Conservation (phyloP, 2,113 vertebrate species). For the Cephalopterus ornatus region DNA sequence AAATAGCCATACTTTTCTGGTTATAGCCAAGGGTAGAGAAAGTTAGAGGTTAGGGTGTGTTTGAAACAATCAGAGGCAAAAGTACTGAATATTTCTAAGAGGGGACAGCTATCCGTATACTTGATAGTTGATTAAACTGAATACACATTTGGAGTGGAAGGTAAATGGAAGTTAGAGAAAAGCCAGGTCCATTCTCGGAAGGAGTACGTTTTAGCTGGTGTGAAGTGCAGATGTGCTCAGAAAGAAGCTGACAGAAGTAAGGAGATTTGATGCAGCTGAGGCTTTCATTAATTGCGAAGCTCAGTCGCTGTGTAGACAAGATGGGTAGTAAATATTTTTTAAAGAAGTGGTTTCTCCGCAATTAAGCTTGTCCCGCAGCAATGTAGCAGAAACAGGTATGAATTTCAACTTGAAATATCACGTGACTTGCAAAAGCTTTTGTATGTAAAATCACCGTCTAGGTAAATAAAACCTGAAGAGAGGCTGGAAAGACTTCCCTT, state of each 20-base stretch:
- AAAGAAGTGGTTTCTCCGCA: background rate
- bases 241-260: background rate
- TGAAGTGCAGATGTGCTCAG: background rate
- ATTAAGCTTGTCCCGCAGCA: background rate
- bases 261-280: background rate
- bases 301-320: background rate
- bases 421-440: background rate
- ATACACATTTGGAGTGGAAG: background rate
- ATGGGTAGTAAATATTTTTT: background rate
- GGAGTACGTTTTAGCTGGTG: background rate
- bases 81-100: background rate
- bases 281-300: background rate
- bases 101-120: background rate
- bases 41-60: background rate
- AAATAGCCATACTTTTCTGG: background rate
- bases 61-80: background rate
- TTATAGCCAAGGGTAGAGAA: background rate
- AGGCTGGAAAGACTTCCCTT: background rate
- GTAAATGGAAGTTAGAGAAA: background rate
- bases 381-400: background rate
- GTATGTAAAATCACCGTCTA: background rate
- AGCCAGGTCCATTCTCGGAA: background rate
- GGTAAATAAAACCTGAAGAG: background rate
- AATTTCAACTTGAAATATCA: background rate
- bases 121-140: background rate